A percentile compares a stretch with the other conserved stretches of the same genome.
Evolutionary conservation across 2,113 vertebrate genomes (phyloP).

Genomic region (Cygnus buccinator): DNA sequence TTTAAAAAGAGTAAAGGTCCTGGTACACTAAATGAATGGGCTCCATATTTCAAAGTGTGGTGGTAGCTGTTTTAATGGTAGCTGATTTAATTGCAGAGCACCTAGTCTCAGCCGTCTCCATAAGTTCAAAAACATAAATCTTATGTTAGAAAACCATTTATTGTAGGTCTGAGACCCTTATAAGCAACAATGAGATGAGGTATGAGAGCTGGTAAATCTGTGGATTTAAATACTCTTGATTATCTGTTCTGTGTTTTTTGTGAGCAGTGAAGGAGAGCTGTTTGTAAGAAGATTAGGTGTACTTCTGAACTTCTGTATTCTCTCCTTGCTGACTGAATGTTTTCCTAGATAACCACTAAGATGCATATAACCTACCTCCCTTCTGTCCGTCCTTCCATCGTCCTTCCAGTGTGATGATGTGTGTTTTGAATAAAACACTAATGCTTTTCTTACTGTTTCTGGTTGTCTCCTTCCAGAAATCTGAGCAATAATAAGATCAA

Average conservation of each 20-base stretch:
- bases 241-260: not conserved
- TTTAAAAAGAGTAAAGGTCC: not conserved
- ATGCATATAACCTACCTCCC: not conserved
- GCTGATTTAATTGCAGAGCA: not conserved
- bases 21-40: not conserved
- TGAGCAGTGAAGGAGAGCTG: not conserved
- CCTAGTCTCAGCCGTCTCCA: not conserved
- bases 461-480: conserved; percentile 80
- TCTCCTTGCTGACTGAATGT: not conserved
- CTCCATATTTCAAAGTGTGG: not conserved
- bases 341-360: not conserved
- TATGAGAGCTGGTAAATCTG: not conserved
- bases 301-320: not conserved
- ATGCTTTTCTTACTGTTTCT: not conserved
- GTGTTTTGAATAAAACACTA: not conserved
- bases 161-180: not conserved
- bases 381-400: not conserved
- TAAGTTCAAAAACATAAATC: not conserved
- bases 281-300: not conserved
- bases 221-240: not conserved
- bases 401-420: not conserved
- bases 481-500: conserved; percentile 96
- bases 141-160: not conserved
- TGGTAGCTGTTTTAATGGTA: not conserved
- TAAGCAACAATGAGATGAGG: not conserved